phyloP scores from a whole-genome alignment of 2,888 invertebrate genomes.

The Perizoma affinitatum region DNA sequence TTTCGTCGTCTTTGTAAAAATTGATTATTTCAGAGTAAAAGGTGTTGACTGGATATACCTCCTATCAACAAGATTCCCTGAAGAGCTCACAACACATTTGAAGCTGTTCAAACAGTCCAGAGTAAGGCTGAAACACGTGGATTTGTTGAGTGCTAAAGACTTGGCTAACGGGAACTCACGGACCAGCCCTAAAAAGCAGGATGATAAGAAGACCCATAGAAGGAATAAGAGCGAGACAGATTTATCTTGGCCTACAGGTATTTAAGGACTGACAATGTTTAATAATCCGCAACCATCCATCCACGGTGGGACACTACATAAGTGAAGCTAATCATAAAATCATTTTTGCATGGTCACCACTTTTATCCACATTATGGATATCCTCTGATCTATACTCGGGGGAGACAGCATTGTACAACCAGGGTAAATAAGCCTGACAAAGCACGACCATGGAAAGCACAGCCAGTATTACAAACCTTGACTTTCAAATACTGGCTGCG shows the following conservation, averaged over 20 bases:
- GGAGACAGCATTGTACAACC: too few relatives aligned
- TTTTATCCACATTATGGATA: too few relatives aligned
- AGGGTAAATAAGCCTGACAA: too few relatives aligned
- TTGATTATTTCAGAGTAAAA: constrained; percentile 82
- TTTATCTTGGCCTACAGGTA: constrained; percentile 86
- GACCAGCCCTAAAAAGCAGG: constrained; percentile 70
- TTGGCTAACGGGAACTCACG: constrained; percentile 67
- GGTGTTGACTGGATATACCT: constrained; percentile 96
- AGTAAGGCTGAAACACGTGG: constrained; percentile 76
- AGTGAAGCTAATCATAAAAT: too few relatives aligned
- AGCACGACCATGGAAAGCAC: too few relatives aligned
- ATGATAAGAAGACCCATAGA: constrained; percentile 84
- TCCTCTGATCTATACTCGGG: too few relatives aligned
- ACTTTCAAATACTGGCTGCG: too few relatives aligned
- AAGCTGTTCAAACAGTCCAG: constrained; percentile 92
- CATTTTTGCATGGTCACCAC: too few relatives aligned
- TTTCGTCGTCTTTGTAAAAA: too few relatives aligned
- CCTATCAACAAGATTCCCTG: constrained; percentile 93
- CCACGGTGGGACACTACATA: too few relatives aligned
- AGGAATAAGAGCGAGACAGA: constrained; percentile 91
- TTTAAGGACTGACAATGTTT: background rate
- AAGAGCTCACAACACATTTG: constrained; percentile 95
- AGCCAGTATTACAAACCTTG: too few relatives aligned
- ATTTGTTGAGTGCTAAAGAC: constrained; percentile 73
- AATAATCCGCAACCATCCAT: too few relatives aligned